Conservation (phyloP, 2,113 vertebrate genomes). For the Cyprinus carpio region DNA sequence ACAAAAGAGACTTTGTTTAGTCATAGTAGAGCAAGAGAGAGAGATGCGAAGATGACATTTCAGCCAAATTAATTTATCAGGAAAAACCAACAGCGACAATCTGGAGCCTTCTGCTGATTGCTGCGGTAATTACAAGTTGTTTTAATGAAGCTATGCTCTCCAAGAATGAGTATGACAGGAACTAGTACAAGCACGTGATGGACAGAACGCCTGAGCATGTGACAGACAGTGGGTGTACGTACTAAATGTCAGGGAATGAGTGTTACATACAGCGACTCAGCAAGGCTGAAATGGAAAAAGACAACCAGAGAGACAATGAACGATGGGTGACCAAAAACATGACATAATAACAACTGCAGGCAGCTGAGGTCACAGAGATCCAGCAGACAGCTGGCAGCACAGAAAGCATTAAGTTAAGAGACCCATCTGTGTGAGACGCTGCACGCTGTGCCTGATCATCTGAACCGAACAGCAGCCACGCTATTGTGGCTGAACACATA, state of each 20-base stretch:
- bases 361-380: conserved; percentile 36
- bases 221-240: conserved; percentile 4
- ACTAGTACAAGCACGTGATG: neutral
- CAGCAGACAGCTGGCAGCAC: conserved; percentile 2
- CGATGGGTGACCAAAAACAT: conserved; percentile 7
- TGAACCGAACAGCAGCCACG: neutral
- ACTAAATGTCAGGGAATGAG: conserved; percentile 20
- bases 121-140: conserved; percentile 29
- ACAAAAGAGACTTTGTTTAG: conserved; percentile 2
- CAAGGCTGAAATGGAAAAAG: neutral
- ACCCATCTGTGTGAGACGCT: neutral
- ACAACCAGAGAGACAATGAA: conserved; percentile 14
- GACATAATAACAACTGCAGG: conserved; percentile 18
- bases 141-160: conserved; percentile 40
- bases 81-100: conserved; percentile 39
- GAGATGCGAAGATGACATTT: conserved; percentile 33
- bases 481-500: neutral
- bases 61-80: conserved; percentile 44
- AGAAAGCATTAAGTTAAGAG: neutral
- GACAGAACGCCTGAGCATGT: neutral
- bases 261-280: neutral
- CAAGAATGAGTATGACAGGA: neutral
- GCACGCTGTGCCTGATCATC: conserved; percentile 4
- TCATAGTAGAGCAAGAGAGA: neutral
- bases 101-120: conserved; percentile 35